A percentile compares a stretch with the other conserved stretches of the same genome.
Evolutionary conservation across 2,888 invertebrate genomes (phyloP).

Genomic region (Drosophila robusta): DNA sequence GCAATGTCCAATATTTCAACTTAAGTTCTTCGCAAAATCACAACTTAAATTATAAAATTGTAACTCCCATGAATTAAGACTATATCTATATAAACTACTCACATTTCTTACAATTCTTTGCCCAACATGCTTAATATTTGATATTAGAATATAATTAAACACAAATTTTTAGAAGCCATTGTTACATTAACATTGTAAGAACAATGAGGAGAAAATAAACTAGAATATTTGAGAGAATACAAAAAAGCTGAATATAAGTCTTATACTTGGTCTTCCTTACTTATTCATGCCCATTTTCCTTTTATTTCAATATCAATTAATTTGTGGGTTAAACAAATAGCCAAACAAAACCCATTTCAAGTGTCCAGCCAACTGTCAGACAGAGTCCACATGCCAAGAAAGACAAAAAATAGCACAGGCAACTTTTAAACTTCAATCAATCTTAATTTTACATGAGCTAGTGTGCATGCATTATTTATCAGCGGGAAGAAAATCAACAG

Average conservation of each 20-base stretch:
- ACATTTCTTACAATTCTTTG: no score
- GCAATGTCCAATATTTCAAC: no score
- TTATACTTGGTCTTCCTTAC: background rate
- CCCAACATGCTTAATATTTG: no score
- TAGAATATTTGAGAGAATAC: background rate
- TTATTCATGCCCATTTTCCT: background rate
- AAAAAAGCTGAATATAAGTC: background rate
- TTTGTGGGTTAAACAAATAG: background rate
- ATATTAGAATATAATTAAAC: no score
- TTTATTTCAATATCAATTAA: background rate
- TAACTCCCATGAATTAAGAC: no score
- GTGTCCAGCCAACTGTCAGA: background rate
- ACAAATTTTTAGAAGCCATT: no score
- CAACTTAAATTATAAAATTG: no score
- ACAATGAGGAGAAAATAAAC: no score
- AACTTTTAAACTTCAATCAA: slow-evolving; percentile 55
- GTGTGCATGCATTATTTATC: slow-evolving; percentile 49
- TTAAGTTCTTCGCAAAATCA: no score
- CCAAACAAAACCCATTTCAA: background rate
- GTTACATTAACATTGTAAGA: no score
- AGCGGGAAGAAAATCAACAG: slow-evolving; percentile 15
- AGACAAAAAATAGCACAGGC: background rate
- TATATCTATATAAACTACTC: background rate
- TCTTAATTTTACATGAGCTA: slow-evolving; percentile 58
- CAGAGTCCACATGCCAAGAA: background rate